A percentile compares a stretch with the other conserved stretches of the same genome.
phyloP scores from a whole-genome alignment of 2,797 vertebrate species.

The Carcharodon carcharias region DNA sequence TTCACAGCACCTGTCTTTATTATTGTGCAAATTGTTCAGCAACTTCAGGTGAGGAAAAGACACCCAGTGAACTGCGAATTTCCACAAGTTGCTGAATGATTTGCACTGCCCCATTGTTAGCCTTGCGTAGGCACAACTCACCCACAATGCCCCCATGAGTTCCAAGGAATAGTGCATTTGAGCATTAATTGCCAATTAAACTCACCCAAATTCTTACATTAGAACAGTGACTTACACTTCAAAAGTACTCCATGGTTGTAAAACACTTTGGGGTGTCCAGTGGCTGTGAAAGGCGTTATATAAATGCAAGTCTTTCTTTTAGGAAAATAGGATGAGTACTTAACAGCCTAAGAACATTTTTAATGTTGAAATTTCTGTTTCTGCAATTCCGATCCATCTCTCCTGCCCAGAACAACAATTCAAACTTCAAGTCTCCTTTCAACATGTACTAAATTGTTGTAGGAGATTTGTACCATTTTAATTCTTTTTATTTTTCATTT shows the following conservation, averaged over 20 bases:
- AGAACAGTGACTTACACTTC: not conserved
- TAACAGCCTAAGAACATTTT: not conserved
- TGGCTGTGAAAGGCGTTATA: not conserved
- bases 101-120: not conserved
- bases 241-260: not conserved
- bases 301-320: not conserved
- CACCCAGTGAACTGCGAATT: too few species aligned
- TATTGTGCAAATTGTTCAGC: not conserved
- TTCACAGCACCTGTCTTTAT: not conserved
- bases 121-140: not conserved
- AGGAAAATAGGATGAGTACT: not conserved
- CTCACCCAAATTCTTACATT: not conserved
- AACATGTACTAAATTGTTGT: not conserved
- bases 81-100: not conserved
- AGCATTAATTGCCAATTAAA: not conserved
- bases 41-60: not conserved
- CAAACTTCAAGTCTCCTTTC: not conserved
- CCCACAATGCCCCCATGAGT: not conserved
- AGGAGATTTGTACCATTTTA: not conserved
- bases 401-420: not conserved
- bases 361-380: not conserved
- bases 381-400: not conserved
- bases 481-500: not conserved
- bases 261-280: not conserved
- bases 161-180: not conserved